These are phyloP conservation scores for Syrista parreyssii DNA, from an alignment of 2,888 invertebrate species.

Conservation along the genomic window DNA sequence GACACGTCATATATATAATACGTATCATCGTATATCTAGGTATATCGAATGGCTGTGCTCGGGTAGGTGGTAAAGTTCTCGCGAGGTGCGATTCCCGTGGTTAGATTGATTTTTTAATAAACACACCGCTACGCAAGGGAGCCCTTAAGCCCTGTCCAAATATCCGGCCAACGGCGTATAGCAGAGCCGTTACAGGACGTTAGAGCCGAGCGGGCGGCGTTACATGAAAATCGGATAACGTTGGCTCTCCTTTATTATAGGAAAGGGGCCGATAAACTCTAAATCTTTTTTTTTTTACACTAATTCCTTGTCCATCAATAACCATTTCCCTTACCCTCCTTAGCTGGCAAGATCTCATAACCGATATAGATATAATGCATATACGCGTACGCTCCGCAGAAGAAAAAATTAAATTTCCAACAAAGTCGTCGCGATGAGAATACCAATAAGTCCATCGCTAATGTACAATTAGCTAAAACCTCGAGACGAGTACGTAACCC, in stretches of 20 bases:
- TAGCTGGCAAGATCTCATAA: not conserved
- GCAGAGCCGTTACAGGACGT: not conserved
- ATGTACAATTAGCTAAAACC: conserved; percentile 41
- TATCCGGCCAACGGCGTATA: conserved; percentile 8
- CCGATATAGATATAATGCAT: not conserved
- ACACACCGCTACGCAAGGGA: conserved; percentile 12
- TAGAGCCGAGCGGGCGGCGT: not conserved
- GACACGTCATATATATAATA: not conserved
- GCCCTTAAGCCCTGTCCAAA: conserved; percentile 20
- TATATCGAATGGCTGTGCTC: not conserved
- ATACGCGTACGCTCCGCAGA: not conserved
- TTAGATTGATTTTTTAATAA: conserved; percentile 23
- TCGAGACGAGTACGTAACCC: conserved; percentile 17
- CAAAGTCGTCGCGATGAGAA: not conserved
- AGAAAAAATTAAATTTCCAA: not conserved
- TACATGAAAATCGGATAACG: conserved; percentile 4
- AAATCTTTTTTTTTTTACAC: conserved; percentile 2
- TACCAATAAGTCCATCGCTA: not conserved
- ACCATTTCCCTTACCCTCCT: not conserved
- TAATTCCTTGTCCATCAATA: not conserved
- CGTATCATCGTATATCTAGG: not conserved
- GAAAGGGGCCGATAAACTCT: conserved; percentile 4
- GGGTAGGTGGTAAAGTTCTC: not conserved
- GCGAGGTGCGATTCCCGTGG: not conserved
- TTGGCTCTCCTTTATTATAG: not conserved